Conservation (phyloP, 1,140 invertebrate genomes). For the Aradophagus sp. region DNA sequence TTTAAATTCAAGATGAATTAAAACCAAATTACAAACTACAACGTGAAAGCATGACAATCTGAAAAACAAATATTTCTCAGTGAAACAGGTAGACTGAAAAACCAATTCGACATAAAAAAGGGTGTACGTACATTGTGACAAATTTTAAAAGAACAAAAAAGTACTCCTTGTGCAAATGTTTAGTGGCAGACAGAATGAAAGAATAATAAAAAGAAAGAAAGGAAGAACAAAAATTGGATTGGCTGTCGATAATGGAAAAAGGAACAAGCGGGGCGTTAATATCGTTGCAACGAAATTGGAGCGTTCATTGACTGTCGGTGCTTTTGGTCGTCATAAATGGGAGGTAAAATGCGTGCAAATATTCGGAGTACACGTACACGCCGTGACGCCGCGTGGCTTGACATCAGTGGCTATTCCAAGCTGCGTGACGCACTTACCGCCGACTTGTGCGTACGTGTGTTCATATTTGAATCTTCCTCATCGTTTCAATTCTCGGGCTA, state of each 20-base stretch:
- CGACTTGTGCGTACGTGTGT: conserved; percentile 38
- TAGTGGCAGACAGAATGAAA: no score
- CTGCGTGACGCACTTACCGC: conserved; percentile 67
- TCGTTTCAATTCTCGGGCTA: conserved; percentile 28
- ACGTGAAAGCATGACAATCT: no score
- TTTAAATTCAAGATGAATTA: no score
- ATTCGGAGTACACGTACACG: conserved; percentile 20
- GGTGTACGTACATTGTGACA: no score
- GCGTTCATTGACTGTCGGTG: conserved; percentile 20
- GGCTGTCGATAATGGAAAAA: background rate
- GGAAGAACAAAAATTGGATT: background rate
- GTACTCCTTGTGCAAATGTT: no score
- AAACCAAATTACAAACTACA: no score
- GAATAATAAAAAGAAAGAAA: background rate
- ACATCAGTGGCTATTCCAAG: conserved; percentile 73
- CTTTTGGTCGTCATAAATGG: conserved; percentile 23
- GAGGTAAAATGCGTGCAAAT: conserved; percentile 39
- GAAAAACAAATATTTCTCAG: no score
- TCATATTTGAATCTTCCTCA: conserved; percentile 30
- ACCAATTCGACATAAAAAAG: no score
- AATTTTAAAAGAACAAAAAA: no score
- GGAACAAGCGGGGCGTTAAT: background rate
- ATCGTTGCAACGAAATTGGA: conserved; percentile 8
- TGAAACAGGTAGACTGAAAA: no score
- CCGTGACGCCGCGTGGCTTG: conserved; percentile 62